Conservation (phyloP, 2,888 invertebrate genomes). For the Xestia ashworthii region DNA sequence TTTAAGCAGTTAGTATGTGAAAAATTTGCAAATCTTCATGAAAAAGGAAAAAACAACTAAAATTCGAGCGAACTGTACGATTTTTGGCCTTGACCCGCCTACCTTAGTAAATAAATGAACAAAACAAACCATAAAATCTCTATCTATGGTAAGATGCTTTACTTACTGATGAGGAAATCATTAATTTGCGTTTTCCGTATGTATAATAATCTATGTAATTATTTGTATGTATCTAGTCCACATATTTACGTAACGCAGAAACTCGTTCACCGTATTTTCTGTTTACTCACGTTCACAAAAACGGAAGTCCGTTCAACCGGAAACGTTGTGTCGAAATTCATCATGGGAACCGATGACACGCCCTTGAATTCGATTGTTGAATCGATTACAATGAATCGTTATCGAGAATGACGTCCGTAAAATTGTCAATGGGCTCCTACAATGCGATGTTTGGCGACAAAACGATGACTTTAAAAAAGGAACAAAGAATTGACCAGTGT, state of each 20-base stretch:
- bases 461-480: slow-evolving; percentile 44
- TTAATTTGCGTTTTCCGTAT: slow-evolving; percentile 39
- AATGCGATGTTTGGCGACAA: slow-evolving; percentile 57
- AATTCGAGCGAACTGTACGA: slow-evolving; percentile 3
- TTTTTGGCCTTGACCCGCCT: slow-evolving; percentile 17
- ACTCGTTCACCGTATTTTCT: slow-evolving; percentile 40
- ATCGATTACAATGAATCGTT: slow-evolving; percentile 66
- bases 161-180: slow-evolving; percentile 37
- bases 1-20: slow-evolving; percentile 19
- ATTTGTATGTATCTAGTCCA: slow-evolving; percentile 37
- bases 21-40: slow-evolving; percentile 9
- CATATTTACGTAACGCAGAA: slow-evolving; percentile 47
- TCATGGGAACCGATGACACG: slow-evolving; percentile 73
- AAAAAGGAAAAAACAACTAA: slow-evolving; percentile 2
- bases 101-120: slow-evolving; percentile 18
- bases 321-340: slow-evolving; percentile 67
- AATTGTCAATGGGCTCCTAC: slow-evolving; percentile 56
- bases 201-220: slow-evolving; percentile 33
- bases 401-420: slow-evolving; percentile 62
- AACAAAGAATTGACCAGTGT: slow-evolving; percentile 39
- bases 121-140: slow-evolving; percentile 18
- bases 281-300: slow-evolving; percentile 55
- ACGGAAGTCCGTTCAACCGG: slow-evolving; percentile 68
- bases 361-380: slow-evolving; percentile 70
- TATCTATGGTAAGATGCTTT: slow-evolving; percentile 25